phyloP scores from a whole-genome alignment of 1,140 invertebrate genomes.

The Metopolophium dirhodum region DNA sequence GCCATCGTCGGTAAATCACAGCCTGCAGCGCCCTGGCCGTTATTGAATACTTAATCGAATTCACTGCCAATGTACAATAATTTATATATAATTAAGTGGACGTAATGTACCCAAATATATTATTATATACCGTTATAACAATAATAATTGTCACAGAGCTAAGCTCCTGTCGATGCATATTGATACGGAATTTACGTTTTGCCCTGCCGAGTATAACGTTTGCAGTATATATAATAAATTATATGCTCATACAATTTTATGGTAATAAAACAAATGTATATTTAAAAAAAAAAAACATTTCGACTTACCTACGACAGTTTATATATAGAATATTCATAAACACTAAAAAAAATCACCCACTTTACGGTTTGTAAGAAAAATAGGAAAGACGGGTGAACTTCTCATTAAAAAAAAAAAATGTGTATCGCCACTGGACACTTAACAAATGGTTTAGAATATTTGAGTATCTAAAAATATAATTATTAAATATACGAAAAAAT shows the following conservation, averaged over 20 bases:
- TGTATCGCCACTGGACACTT: no score
- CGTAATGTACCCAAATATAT: neutral
- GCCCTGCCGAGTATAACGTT: neutral
- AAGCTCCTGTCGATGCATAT: neutral
- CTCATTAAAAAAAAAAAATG: no score
- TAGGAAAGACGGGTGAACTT: no score
- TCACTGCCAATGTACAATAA: neutral
- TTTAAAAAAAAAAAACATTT: neutral
- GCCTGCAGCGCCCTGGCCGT: neutral
- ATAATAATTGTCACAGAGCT: neutral
- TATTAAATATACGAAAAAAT: no score
- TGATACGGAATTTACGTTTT: neutral
- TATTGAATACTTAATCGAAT: constrained; percentile 9
- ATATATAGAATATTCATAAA: neutral
- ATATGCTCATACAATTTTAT: no score
- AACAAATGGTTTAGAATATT: no score
- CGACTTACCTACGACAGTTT: neutral
- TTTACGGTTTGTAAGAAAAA: no score
- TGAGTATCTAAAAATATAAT: no score
- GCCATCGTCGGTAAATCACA: neutral
- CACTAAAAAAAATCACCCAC: neutral
- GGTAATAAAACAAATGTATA: no score
- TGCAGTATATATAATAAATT: neutral
- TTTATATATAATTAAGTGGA: neutral
- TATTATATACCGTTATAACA: neutral